Base-by-base conservation (phyloP, 2,113 vertebrate genomes). In the Dromaius novaehollandiae region DNA sequence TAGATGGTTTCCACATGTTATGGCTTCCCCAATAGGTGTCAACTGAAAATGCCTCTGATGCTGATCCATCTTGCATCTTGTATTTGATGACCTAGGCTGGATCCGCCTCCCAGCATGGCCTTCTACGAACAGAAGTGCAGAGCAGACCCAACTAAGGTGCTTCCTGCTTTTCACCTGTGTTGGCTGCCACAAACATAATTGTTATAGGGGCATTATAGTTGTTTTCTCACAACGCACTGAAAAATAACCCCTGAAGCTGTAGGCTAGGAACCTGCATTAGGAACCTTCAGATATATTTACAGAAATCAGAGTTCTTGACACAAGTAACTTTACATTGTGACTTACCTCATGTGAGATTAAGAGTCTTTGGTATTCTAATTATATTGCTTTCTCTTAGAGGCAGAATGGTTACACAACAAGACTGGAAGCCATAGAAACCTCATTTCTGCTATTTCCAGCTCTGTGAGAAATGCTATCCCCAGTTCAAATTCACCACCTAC, bases 11-110 rank as follows among this genome's bases (percentile, higher is more conserved):
- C 17, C 65, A 17, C 30, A 30, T 20, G 18, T 42, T 66, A 36
- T 20, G 0, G 0, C 56, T 74, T 76, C 42, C 9, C 18, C 0
- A 1, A n/a, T 36, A 70, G 19, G 6, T 44, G 25, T 2, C 34
- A 70, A 10, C 25, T 73, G 64, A 48, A 60, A 82, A 55, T 1
- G 1, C 11, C 16, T 68, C 22, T 58, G 25, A 17, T 77, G 21
- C 36, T 77, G 8, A 55, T 7, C 18, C 71, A 61, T 68, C 93
- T 22, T 76, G 20, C 18, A 36, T 36, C 13, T 63, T 53, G 3
- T 82, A 40, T 64, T 11, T 5, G 21, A 20, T 36, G 25, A 46
- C 11, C 20, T 73, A 3, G 56, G 55, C 30, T 89, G 55, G 26
- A 66, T 71, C 5, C 0, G 0, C 46, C 63, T 64, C 26, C 63